A percentile compares a stretch with the other conserved stretches of the same genome.
phyloP scores from a whole-genome alignment of 2,797 vertebrate genomes.

The Sphenopsis melanotis region DNA sequence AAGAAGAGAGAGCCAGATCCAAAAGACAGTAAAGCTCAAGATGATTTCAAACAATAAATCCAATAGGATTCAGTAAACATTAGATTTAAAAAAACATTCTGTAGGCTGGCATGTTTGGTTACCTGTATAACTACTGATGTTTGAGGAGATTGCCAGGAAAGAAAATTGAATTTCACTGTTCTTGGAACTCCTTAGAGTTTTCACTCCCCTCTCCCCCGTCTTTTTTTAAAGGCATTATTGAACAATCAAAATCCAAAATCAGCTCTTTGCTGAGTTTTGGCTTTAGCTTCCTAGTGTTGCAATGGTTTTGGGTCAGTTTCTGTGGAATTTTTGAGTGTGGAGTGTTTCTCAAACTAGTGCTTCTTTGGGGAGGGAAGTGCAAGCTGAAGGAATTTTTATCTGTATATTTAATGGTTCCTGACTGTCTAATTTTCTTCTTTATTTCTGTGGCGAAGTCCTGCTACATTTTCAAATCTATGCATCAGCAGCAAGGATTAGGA shows the following conservation, averaged over 20 bases:
- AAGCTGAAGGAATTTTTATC: not conserved
- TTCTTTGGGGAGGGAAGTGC: not conserved
- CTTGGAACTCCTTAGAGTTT: not conserved
- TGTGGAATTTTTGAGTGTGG: not conserved
- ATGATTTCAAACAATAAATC: not conserved
- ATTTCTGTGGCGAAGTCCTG: not conserved
- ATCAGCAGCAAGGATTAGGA: not conserved
- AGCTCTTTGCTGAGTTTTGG: not conserved
- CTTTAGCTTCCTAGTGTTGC: not conserved
- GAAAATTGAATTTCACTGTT: not conserved
- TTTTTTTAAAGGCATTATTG: not conserved
- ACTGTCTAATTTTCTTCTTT: not conserved
- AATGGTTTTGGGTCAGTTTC: not conserved
- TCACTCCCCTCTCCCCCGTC: rapidly evolving
- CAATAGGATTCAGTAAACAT: not conserved
- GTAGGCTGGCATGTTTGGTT: not conserved
- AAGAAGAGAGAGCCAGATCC: not conserved
- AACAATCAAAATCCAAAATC: not conserved
- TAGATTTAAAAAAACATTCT: not conserved
- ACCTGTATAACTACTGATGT: not conserved
- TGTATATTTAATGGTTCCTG: not conserved
- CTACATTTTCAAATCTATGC: not conserved
- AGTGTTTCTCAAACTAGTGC: not conserved
- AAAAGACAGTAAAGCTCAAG: not conserved
- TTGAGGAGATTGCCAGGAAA: not conserved